Evolutionary conservation across 2,797 vertebrate genomes (phyloP).

Genomic region (Pantherophis vulpinus): DNA sequence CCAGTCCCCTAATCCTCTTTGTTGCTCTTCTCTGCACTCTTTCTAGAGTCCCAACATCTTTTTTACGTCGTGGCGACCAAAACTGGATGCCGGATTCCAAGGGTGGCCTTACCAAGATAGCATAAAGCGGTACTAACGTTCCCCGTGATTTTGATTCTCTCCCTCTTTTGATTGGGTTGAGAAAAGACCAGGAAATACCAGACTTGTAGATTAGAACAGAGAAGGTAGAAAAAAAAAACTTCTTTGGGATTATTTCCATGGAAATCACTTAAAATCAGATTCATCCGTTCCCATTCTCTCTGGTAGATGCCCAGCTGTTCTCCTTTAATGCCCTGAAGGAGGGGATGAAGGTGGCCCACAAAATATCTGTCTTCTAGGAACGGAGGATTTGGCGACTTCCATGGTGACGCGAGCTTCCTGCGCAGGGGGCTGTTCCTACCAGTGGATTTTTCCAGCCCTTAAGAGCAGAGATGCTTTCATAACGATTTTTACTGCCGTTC

Average conservation of each 20-base stretch:
- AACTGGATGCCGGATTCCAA: no score
- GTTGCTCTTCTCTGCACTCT: no score
- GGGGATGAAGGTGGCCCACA: background rate
- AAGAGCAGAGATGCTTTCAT: background rate
- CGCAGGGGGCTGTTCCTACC: no score
- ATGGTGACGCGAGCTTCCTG: background rate
- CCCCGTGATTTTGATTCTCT: no score
- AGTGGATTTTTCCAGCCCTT: no score
- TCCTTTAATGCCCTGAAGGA: background rate
- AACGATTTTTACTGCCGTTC: background rate
- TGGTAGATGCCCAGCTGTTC: background rate
- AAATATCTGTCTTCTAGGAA: background rate
- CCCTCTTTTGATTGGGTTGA: no score
- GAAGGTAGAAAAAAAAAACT: background rate
- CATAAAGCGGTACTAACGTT: no score
- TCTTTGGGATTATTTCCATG: no score
- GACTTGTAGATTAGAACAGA: background rate
- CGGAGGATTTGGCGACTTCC: background rate
- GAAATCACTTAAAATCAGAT: background rate
- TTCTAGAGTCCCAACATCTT: accelerated
- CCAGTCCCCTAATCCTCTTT: no score
- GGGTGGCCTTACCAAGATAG: no score
- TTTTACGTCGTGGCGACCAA: no score
- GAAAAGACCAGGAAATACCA: background rate
- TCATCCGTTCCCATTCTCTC: background rate